Conservation (phyloP, 2,797 vertebrate species). For the Chaetodon trifasciatus region DNA sequence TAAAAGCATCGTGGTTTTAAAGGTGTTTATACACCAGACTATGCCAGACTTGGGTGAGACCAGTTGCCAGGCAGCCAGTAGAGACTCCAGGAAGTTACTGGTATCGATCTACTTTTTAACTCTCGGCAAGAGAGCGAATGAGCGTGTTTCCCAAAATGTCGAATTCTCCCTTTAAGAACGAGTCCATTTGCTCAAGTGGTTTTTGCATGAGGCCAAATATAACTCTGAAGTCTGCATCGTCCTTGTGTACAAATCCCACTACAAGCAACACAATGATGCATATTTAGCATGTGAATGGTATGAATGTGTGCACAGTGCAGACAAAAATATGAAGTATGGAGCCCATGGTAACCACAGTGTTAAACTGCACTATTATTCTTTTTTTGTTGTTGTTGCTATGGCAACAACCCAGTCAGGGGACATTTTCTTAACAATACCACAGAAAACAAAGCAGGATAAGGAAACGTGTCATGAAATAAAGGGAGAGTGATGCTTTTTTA, state of each 20-base stretch:
- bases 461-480: neutral
- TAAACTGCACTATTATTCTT: conserved; percentile 6
- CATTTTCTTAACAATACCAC: conserved; percentile 22
- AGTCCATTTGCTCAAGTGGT: neutral
- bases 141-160: neutral
- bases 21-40: neutral
- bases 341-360: conserved; percentile 11
- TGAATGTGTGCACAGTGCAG: neutral
- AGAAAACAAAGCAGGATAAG: conserved; percentile 20
- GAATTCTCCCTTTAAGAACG: neutral
- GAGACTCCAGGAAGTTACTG: conserved; percentile 8
- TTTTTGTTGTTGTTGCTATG: conserved; percentile 41
- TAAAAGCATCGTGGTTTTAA: neutral
- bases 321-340: neutral
- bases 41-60: neutral
- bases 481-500: neutral
- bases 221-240: neutral
- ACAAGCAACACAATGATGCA: neutral
- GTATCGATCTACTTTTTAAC: neutral
- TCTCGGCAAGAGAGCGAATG: neutral
- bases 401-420: conserved; percentile 29
- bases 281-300: neutral
- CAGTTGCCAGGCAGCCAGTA: conserved; percentile 27
- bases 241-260: neutral
- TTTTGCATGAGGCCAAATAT: neutral